Percentiles rank a stretch among this genome's conserved stretches.
These are phyloP conservation scores for Trachythela sp. DNA, from an alignment of 64 coral and sea anemone genomes.

Conservation along the genomic window DNA sequence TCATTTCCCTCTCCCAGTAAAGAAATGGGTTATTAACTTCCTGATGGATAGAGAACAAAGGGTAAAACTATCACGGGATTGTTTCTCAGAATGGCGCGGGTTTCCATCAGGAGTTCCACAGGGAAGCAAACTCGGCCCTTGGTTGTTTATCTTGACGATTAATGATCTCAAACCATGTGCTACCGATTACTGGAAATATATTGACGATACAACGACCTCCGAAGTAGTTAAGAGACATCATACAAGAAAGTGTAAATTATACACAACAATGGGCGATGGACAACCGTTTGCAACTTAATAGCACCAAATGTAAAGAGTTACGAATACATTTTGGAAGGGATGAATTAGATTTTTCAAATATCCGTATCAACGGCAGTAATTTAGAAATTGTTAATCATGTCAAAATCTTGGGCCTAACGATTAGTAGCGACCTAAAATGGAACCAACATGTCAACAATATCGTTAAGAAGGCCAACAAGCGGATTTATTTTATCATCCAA, in stretches of 20 bases:
- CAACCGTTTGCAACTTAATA: neutral
- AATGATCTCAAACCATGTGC: neutral
- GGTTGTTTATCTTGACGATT: neutral
- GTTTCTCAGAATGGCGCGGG: neutral
- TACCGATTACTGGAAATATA: neutral
- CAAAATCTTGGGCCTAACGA: no score
- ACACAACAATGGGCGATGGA: neutral
- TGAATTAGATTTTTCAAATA: no score
- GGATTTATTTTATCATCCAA: no score
- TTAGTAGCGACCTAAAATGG: no score
- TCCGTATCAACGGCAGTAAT: no score
- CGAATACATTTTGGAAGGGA: neutral
- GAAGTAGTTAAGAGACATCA: neutral
- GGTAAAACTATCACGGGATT: neutral
- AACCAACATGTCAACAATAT: no score
- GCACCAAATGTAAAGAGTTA: neutral
- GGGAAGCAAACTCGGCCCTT: neutral
- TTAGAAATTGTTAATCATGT: no score
- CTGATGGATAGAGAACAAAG: neutral
- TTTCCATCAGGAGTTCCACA: no score
- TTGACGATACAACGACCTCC: neutral
- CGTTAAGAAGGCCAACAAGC: no score
- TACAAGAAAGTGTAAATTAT: neutral
- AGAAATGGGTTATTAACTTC: neutral
- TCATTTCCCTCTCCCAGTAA: neutral